Conservation (phyloP, 2,113 vertebrate species). For the Falcunculus frontatus region DNA sequence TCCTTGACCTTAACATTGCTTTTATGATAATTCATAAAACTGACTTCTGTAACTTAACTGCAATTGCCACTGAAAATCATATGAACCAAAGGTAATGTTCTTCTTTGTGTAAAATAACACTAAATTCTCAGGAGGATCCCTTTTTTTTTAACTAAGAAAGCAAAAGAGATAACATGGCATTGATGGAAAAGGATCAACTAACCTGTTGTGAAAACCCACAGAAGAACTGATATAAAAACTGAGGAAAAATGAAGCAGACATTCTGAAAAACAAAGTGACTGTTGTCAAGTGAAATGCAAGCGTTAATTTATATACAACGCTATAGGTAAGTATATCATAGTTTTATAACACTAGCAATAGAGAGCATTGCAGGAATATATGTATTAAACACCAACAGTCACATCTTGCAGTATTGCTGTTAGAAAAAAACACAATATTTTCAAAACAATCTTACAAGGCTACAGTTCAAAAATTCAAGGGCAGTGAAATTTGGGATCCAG, state of each 20-base stretch:
- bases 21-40: neutral
- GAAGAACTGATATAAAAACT: constrained; percentile 99
- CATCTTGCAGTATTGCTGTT: neutral
- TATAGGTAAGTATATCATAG: neutral
- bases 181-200: neutral
- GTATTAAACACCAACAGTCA: neutral
- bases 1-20: neutral
- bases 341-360: neutral
- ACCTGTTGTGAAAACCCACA: constrained; percentile 99
- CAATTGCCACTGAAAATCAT: neutral
- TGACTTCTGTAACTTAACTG: neutral
- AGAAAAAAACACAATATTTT: neutral
- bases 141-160: neutral
- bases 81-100: neutral
- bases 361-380: neutral
- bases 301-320: neutral
- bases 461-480: neutral
- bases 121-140: neutral
- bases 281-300: neutral
- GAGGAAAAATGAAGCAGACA: constrained; percentile 98
- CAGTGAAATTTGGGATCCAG: neutral
- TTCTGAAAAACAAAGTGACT: constrained; percentile 82
- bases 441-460: neutral
- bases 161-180: neutral
- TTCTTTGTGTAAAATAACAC: neutral